Evolutionary conservation across 30 jellyfish, hydroid and myxozoan genomes (phyloP), one percentile per base, ranked within the genome.

Genomic region (Mastigias papua): DNA sequence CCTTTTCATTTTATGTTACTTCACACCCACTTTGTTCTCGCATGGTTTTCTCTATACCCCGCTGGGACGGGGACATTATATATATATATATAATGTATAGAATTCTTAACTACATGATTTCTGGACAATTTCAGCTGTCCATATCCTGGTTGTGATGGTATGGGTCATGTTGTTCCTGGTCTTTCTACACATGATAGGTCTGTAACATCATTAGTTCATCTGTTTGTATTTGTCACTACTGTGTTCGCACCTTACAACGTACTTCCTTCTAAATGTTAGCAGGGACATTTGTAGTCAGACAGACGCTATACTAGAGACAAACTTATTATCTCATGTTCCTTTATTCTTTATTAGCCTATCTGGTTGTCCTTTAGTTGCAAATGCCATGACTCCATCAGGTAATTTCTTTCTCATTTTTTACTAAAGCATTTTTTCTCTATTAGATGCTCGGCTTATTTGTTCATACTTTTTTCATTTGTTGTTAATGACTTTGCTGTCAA

Each of bases 91-190:
- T n/a, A n/a, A n/a, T n/a, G n/a, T n/a, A n/a, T n/a, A n/a, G n/a
- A n/a, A n/a, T n/a, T n/a, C n/a, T n/a, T n/a, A n/a, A n/a, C n/a
- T n/a, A n/a, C n/a, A n/a, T n/a, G n/a, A n/a, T n/a, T n/a, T n/a
- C n/a, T n/a, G n/a, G n/a, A n/a, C n/a, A n/a, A n/a, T n/a, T 64
- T 23, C 37, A 87, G 90, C 27, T 87, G 96, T 37, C 96, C 96
- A 1, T 68, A 75, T 33, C 96, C 96, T 48, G 86, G 84, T 37
- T 87, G 96, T 49, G 96, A 78, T 68, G 88, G 96, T 20, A 76
- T 34, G 25, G 96, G 96, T 49, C 81, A 80, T 60, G 85, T 78
- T 30, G 90, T 87, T 27, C 69, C 96, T 48, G 96, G 88, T 25
- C 80, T 73, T 15, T 20, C 48, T 15, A 49, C 89, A 15, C 96